phyloP scores from a whole-genome alignment of 1,140 invertebrate genomes.

The Drosophila ambigua region DNA sequence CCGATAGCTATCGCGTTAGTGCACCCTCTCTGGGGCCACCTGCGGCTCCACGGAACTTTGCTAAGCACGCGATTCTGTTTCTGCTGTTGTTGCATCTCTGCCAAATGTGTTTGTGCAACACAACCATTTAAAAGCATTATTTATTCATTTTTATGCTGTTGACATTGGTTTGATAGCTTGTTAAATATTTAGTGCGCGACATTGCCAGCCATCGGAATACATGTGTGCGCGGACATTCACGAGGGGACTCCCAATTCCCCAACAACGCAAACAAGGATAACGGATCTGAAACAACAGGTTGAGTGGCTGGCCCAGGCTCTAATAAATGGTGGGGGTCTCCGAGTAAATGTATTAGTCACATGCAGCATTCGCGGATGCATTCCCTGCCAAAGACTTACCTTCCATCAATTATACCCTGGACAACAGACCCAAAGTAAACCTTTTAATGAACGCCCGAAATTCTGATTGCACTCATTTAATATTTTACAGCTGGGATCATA shows the following conservation, averaged over 20 bases:
- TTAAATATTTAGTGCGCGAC: conserved; percentile 52
- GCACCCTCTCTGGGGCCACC: conserved; percentile 59
- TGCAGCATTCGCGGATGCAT: no score
- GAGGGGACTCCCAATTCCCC: no score
- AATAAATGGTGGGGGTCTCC: no score
- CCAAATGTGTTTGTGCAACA: conserved; percentile 57
- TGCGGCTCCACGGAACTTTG: conserved; percentile 52
- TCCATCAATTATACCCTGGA: not conserved
- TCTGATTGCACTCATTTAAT: conserved; percentile 64
- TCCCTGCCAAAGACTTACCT: no score
- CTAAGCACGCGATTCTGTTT: conserved; percentile 42
- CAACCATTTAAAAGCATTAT: conserved; percentile 65
- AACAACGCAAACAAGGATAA: no score
- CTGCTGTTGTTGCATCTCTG: conserved; percentile 39
- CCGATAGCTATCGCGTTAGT: conserved; percentile 3
- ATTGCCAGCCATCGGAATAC: no score
- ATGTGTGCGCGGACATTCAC: no score
- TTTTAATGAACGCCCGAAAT: conserved; percentile 39
- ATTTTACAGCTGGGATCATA: conserved; percentile 53
- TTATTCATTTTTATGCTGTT: conserved; percentile 72
- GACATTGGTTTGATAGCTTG: conserved; percentile 53
- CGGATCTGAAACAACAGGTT: no score
- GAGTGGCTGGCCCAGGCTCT: no score
- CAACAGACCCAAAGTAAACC: conserved; percentile 6
- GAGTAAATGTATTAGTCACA: no score